A percentile compares a stretch with the other conserved stretches of the same genome.
phyloP scores from a whole-genome alignment of 2,797 vertebrate genomes.

The Pipistrellus pygmaeus region DNA sequence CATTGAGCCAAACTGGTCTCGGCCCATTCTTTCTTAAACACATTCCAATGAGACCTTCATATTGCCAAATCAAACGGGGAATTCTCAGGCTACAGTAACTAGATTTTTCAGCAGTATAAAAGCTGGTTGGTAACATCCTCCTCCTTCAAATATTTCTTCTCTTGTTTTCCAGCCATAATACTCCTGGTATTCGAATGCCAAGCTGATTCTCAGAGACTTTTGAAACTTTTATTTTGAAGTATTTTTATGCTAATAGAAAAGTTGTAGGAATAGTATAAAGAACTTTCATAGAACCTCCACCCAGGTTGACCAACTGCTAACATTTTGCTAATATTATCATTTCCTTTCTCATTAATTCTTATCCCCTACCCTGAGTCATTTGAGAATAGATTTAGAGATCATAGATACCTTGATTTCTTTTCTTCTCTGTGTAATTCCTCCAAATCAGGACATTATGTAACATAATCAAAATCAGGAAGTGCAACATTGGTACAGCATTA shows the following conservation, averaged over 20 bases:
- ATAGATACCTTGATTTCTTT: not conserved
- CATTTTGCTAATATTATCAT: not conserved
- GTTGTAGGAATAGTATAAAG: not conserved
- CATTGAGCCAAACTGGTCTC: no score
- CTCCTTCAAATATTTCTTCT: not conserved
- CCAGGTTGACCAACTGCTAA: not conserved
- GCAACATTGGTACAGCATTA: not conserved
- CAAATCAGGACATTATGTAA: not conserved
- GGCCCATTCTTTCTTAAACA: not conserved
- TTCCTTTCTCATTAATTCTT: not conserved
- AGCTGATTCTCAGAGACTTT: not conserved
- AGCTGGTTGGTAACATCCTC: not conserved
- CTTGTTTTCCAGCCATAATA: not conserved
- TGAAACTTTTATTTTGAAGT: not conserved
- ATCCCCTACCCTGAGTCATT: not conserved
- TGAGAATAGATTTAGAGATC: not conserved
- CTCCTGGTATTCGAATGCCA: not conserved
- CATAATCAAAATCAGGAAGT: conserved; percentile 12
- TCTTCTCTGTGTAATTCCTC: not conserved
- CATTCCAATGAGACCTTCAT: not conserved
- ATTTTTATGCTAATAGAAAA: not conserved
- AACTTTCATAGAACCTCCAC: not conserved
- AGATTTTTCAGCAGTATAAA: not conserved
- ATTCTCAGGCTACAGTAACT: not conserved
- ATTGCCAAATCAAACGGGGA: not conserved